Percentiles rank a stretch among this genome's conserved stretches.
Evolutionary conservation across 2,888 invertebrate genomes (phyloP).

Genomic region (Eustalomyia histrio): DNA sequence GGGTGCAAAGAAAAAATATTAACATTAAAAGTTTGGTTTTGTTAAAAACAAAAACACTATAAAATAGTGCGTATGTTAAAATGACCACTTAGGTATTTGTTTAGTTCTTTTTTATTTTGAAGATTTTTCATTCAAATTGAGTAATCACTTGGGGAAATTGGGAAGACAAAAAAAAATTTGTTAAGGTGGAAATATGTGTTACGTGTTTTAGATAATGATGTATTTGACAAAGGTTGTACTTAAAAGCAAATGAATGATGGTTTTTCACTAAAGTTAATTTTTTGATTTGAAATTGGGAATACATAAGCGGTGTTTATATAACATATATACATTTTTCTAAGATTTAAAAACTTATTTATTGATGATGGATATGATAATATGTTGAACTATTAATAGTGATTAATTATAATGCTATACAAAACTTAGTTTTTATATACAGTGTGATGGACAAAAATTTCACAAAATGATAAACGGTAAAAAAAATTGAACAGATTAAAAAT

Average conservation of each 20-base stretch:
- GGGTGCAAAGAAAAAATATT: conserved; percentile 76
- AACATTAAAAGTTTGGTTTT: conserved; percentile 65
- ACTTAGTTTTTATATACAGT: too few relatives aligned
- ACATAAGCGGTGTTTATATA: background rate
- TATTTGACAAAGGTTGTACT: conserved; percentile 56
- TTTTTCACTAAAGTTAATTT: conserved; percentile 28
- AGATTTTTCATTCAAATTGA: conserved; percentile 72
- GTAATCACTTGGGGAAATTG: conserved; percentile 73
- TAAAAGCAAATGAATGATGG: conserved; percentile 66
- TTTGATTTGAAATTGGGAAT: background rate
- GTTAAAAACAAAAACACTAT: conserved; percentile 20
- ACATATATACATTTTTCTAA: background rate
- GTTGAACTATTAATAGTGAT: background rate
- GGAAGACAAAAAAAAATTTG: background rate
- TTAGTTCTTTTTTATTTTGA: too few relatives aligned
- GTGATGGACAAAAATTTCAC: too few relatives aligned
- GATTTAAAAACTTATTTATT: background rate
- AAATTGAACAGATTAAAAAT: too few relatives aligned
- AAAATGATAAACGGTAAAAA: too few relatives aligned
- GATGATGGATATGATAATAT: background rate
- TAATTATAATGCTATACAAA: too few relatives aligned
- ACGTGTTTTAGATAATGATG: conserved; percentile 63
- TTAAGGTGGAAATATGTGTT: conserved; percentile 22
- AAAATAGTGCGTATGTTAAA: conserved; percentile 15
- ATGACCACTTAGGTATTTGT: conserved; percentile 26